Evolutionary conservation across 2,797 vertebrate genomes (phyloP), one percentile per base, ranked within the genome.

Genomic region (Scolopax rusticola): DNA sequence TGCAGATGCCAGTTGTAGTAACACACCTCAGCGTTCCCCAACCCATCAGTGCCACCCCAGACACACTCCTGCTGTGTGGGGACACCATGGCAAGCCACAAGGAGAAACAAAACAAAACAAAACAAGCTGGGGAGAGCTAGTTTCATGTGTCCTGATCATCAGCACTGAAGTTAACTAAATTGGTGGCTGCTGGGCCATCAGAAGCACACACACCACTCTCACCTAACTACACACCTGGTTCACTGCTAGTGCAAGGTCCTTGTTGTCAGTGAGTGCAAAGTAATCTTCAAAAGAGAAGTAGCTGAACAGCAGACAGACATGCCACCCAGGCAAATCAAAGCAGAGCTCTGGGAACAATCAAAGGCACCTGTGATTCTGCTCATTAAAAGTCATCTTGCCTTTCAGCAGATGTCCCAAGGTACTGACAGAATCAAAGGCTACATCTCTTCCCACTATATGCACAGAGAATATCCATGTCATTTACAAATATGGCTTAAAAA

Each of bases 281-380:
- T 28, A 25, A 65, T 7, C 71, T 75, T 96, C 74, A 65, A 53
- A 53, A 80, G 43, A 56, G n/a, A 74, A 84, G 56, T 1, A 92
- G 47, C n/a, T 63, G 38, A 93, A 85, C 10, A 85, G 51, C 77
- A 79, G 45, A 78, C 38, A 53, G 36, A 75, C 54, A 4, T 33
- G 32, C 64, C 82, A 86, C 45, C 28, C 28, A 85, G 28, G 30
- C 50, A 90, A 95, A 92, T 84, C 85, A 88, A 83, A 95, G 70
- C 68, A 45, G 51, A 85, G 15, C 25, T 84, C 56, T 67, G 50
- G 61, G 23, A 96, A 90, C 69, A 90, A 53, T 53, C 54, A 88
- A 85, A 95, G 45, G 60, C 63, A 87, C 51, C 77, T 78, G 61
- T 38, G 43, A 84, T 51, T 77, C 65, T 85, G 68, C 59, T 79